phyloP scores from a whole-genome alignment of 1,140 invertebrate genomes.

The Triops longicaudatus region DNA sequence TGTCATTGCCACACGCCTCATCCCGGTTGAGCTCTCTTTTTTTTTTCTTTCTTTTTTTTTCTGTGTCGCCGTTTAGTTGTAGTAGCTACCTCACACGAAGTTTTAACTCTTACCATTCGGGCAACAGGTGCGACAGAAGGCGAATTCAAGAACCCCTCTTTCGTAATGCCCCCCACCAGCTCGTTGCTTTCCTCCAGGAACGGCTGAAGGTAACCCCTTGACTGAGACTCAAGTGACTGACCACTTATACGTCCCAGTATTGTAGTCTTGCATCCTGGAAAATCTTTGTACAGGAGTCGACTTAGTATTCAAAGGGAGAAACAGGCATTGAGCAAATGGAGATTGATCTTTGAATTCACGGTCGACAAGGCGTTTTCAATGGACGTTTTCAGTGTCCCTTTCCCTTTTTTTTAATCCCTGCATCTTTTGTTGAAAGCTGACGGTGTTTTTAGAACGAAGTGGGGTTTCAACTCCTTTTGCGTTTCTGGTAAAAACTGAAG shows the following conservation, averaged over 20 bases:
- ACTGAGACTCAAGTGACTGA: not conserved
- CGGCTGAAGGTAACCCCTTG: slow-evolving; percentile 13
- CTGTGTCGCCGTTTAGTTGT: too few relatives aligned
- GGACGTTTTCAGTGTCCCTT: not conserved
- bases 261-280: not conserved
- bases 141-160: not conserved
- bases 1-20: not conserved
- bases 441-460: not conserved
- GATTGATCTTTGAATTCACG: slow-evolving; percentile 15
- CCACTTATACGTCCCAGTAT: not conserved
- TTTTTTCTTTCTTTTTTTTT: not conserved
- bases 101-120: not conserved
- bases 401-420: not conserved
- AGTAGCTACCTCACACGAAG: not conserved
- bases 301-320: not conserved
- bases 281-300: not conserved
- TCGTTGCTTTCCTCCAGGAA: not conserved
- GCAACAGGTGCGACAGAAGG: slow-evolving; percentile 4
- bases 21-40: not conserved
- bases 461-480: not conserved
- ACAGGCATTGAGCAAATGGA: slow-evolving; percentile 3
- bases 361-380: slow-evolving; percentile 11
- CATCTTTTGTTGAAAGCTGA: not conserved
- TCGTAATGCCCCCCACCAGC: not conserved
- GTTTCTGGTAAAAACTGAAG: not conserved